Conservation (phyloP, 2,888 invertebrate genomes). For the Sphaerophoria rueppellii region DNA sequence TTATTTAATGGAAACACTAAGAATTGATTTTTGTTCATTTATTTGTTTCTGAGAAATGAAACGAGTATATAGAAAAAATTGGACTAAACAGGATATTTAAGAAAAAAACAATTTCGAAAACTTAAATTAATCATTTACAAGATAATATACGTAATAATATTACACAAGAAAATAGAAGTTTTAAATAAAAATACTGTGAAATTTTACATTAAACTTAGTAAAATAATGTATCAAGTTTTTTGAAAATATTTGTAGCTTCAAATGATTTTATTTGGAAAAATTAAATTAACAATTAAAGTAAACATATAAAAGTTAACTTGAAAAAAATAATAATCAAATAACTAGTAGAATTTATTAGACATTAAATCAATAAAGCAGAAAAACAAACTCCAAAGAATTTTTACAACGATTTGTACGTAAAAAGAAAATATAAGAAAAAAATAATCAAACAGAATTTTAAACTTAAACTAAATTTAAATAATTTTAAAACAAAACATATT, state of each 20-base stretch:
- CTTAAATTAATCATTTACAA: constrained; percentile 55
- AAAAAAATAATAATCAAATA: constrained; percentile 16
- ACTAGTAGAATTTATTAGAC: constrained; percentile 42
- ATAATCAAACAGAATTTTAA: constrained; percentile 23
- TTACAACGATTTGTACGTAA: constrained; percentile 72
- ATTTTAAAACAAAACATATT: not conserved
- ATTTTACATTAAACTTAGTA: constrained; percentile 19
- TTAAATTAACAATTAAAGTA: constrained; percentile 4
- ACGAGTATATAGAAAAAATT: constrained; percentile 47
- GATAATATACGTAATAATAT: constrained; percentile 55
- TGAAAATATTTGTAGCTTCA: constrained; percentile 48
- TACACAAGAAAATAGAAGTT: constrained; percentile 19
- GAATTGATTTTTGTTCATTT: constrained; percentile 16
- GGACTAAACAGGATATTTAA: constrained; percentile 71
- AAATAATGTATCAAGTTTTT: constrained; percentile 33
- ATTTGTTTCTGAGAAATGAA: constrained; percentile 16
- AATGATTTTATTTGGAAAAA: constrained; percentile 14
- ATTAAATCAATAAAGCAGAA: constrained; percentile 8
- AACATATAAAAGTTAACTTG: not conserved
- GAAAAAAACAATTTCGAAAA: constrained; percentile 3
- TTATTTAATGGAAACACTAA: constrained; percentile 9
- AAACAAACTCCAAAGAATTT: constrained; percentile 66
- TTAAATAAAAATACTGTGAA: constrained; percentile 61
- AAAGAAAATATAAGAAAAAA: constrained; percentile 30
- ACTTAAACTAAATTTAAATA: constrained; percentile 13